These are phyloP conservation scores for Ceriagrion tenellum DNA, from an alignment of 2,888 invertebrate species.

Conservation along the genomic window DNA sequence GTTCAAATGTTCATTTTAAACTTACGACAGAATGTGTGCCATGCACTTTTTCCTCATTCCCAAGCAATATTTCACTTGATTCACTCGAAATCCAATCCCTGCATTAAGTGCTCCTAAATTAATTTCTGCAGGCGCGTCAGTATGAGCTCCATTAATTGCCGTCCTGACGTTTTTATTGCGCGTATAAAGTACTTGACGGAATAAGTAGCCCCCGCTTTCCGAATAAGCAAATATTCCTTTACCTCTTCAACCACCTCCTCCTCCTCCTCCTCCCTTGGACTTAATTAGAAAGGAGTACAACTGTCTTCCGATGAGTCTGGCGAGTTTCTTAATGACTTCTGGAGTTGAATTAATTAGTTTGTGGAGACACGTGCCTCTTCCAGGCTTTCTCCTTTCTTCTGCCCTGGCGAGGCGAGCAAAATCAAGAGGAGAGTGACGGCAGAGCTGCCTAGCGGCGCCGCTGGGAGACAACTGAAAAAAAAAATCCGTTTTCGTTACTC, in stretches of 20 bases:
- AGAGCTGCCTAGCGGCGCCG: not conserved
- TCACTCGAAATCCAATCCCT: not conserved
- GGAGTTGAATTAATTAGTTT: slow-evolving; percentile 61
- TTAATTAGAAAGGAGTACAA: slow-evolving; percentile 65
- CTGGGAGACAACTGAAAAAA: no score
- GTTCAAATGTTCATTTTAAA: no score
- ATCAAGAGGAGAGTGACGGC: not conserved
- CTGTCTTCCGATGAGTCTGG: slow-evolving; percentile 44
- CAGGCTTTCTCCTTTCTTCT: not conserved
- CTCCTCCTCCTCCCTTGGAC: not conserved
- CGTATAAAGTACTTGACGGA: not conserved
- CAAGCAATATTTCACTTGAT: not conserved
- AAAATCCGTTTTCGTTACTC: no score
- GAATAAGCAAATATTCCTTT: not conserved
- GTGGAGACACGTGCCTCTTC: slow-evolving; percentile 53
- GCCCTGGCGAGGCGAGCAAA: not conserved
- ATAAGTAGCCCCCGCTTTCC: not conserved
- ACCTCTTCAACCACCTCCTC: not conserved
- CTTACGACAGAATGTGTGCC: not conserved
- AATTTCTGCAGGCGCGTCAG: not conserved
- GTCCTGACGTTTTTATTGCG: not conserved
- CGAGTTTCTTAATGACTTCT: slow-evolving; percentile 61
- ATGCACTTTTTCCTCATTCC: not conserved
- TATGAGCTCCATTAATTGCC: not conserved
- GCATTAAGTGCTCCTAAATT: not conserved